A percentile compares a stretch with the other conserved stretches of the same genome.
These are phyloP conservation scores for Cordilura impudica DNA, from an alignment of 2,888 invertebrate genomes.

Conservation along the genomic window DNA sequence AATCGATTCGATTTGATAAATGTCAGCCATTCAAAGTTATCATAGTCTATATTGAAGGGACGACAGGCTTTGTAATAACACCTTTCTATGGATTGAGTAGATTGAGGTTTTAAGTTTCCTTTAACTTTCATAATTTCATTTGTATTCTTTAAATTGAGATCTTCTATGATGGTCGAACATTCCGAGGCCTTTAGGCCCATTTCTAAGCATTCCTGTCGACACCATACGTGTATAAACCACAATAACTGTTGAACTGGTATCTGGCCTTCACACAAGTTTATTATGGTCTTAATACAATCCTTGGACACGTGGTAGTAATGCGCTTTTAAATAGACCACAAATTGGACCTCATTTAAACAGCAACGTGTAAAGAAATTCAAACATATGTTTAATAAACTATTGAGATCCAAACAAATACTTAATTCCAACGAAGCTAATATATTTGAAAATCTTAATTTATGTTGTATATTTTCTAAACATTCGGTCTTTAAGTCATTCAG, in stretches of 20 bases:
- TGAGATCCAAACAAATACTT: constrained; percentile 74
- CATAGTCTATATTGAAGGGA: constrained; percentile 73
- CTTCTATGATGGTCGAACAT: constrained; percentile 67
- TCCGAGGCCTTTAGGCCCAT: constrained; percentile 69
- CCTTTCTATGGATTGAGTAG: constrained; percentile 70
- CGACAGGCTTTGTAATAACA: constrained; percentile 76
- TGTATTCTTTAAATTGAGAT: constrained; percentile 65
- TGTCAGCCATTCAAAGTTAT: constrained; percentile 70
- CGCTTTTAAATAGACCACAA: constrained; percentile 70
- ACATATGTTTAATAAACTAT: constrained; percentile 70
- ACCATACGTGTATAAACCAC: constrained; percentile 76
- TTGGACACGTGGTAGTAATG: constrained; percentile 76
- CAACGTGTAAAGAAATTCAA: constrained; percentile 75
- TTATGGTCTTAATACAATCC: constrained; percentile 75
- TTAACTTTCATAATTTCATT: background rate
- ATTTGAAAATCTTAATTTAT: constrained; percentile 74
- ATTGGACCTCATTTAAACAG: constrained; percentile 74
- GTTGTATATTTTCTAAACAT: constrained; percentile 71
- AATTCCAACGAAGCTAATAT: constrained; percentile 76
- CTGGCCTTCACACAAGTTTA: constrained; percentile 68
- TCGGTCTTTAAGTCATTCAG: constrained; percentile 71
- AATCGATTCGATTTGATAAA: constrained; percentile 72
- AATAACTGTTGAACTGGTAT: constrained; percentile 70
- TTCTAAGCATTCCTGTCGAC: constrained; percentile 73
- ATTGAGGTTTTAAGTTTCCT: constrained; percentile 44